These are phyloP conservation scores for Pelobates fuscus DNA, from an alignment of 2,113 vertebrate species.

Conservation along the genomic window DNA sequence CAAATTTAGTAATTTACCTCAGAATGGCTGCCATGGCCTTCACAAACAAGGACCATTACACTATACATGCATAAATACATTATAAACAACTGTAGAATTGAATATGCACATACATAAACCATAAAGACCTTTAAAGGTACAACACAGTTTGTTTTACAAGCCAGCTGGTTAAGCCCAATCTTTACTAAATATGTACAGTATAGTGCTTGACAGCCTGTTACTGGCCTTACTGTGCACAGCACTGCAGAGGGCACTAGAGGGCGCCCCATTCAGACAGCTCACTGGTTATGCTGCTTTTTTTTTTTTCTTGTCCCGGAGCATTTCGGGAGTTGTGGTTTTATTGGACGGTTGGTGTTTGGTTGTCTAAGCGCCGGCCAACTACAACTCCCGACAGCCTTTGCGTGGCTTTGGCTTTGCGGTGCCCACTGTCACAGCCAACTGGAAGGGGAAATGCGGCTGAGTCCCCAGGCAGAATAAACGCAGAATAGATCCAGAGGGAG, in stretches of 20 bases:
- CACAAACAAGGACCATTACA: too few relatives aligned
- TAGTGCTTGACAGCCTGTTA: too few relatives aligned
- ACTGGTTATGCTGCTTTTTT: not conserved
- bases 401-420: constrained; percentile 17
- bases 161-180: too few relatives aligned
- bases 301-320: not conserved
- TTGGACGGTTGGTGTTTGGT: not conserved
- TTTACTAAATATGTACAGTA: too few relatives aligned
- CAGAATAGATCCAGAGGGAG: not conserved
- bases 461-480: not conserved
- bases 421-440: constrained; percentile 24
- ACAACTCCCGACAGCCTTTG: constrained; percentile 16
- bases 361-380: not conserved
- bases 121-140: too few relatives aligned
- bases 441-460: constrained; percentile 37
- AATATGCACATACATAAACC: too few relatives aligned
- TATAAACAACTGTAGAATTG: too few relatives aligned
- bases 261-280: constrained; percentile 8
- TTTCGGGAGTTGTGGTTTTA: constrained; percentile 11
- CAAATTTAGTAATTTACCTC: too few relatives aligned
- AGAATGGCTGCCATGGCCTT: too few relatives aligned
- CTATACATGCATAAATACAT: too few relatives aligned
- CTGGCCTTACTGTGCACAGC: constrained; percentile 9
- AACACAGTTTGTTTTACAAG: too few relatives aligned
- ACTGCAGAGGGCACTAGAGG: constrained; percentile 43